Evolutionary conservation across 2,113 vertebrate genomes (phyloP), one percentile per base, ranked within the genome.

Genomic region (Brachypodius melanocephalos): DNA sequence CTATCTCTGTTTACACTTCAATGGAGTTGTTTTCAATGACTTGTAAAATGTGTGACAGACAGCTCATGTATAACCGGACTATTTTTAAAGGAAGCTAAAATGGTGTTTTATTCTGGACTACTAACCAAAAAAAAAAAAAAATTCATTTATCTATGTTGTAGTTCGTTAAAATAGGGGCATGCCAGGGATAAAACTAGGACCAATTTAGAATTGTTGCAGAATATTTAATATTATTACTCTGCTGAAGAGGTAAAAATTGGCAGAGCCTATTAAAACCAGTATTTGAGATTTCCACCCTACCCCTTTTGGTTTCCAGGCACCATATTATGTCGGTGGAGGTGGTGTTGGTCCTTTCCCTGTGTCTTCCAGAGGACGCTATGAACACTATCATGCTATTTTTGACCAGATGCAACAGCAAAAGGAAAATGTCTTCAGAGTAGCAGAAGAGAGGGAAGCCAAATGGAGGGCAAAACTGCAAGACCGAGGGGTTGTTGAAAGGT

Each of bases 351-450:
- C 97, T 66, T 93, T 91, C 57, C 88, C 97, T 25, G 92, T 92
- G 61, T 93, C 94, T 88, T 97, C 96, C 80, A 98, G 98, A 96
- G 97, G 97, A 93, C 97, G 93, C 1, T 98, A 98, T 96, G 98
- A 99, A 75, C 98, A 98, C 94, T 98, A 98, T 78, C 98, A 98
- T 71, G 98, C 98, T 83, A 97, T 98, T 73, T 98, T 98, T 96
- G 98, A 99, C 92, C 98, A 99, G 88, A 97, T 98, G 95, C 96
- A 98, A 68, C 97, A 95, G 54, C 98, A 98, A 90, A 98, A 96
- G 71, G 97, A 97, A 91, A 96, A 91, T 6, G 26, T 94, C 26
- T 66, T 79, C 54, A 97, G 95, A 95, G 20, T 85, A 95, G 90
- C 96, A 95, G 97, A 97, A 94, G 97, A 97, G 29, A 97, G 87